These are phyloP conservation scores for Ladona fulva DNA, from an alignment of 1,140 invertebrate species.

Conservation along the genomic window DNA sequence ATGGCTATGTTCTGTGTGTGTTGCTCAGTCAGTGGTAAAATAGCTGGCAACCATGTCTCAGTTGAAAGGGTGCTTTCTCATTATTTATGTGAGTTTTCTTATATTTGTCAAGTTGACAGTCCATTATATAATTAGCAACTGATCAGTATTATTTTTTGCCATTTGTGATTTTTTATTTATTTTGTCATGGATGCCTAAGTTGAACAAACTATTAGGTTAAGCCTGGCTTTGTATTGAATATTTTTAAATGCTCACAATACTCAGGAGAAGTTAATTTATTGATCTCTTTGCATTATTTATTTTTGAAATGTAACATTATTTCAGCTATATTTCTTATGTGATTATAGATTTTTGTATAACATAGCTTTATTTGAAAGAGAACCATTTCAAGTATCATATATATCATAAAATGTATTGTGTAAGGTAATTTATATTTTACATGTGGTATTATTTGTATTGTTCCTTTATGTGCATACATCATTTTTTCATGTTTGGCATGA, in stretches of 20 bases:
- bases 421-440: not conserved
- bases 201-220: not conserved
- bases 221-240: not conserved
- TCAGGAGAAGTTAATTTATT: not conserved
- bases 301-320: not conserved
- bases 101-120: not conserved
- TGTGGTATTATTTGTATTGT: not conserved
- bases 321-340: not conserved
- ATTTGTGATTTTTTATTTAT: not conserved
- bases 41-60: not conserved
- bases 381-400: not conserved
- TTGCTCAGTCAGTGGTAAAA: not conserved
- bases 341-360: not conserved
- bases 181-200: not conserved
- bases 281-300: not conserved
- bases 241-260: not conserved
- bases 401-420: not conserved
- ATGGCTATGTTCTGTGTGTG: not conserved
- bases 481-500: conserved; percentile 7
- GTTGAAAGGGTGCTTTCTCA: not conserved
- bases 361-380: not conserved
- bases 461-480: not conserved
- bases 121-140: not conserved
- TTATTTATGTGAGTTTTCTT: not conserved
- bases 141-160: conserved; percentile 1